Base-by-base conservation (phyloP, 2,113 vertebrate species). In the Natator depressus region DNA sequence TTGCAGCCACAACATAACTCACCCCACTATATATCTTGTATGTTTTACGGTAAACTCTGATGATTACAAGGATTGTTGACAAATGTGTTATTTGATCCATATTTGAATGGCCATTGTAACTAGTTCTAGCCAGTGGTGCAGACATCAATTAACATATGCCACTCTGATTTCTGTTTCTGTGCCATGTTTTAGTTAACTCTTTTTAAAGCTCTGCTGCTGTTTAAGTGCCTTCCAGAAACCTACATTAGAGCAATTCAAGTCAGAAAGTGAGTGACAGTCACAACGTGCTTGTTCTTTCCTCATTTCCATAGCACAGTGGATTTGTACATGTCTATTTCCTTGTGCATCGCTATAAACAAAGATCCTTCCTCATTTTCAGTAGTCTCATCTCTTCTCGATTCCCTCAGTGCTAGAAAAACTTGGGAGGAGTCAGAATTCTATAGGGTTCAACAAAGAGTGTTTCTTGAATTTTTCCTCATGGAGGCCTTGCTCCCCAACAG, bases 171-270 rank as follows among this genome's bases (percentile, higher is more conserved):
- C 42, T 16, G 54, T 50, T 90, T 80, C 81, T 80, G 13, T 82
- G 35, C 80, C 53, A 65, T 19, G 10, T 51, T 94, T 69, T 57
- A 89, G 51, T 69, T 59, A 83, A 89, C 25, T 0, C 4, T 84
- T 90, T 80, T 69, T 62, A 87, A 72, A 88, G 72, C 49, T 91
- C 46, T 84, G 88, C n/a, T 87, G 35, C 59, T 91, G 50, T 84
- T 69, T 42, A 87, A 72, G 82, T 17, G 24, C 5, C 80, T 93
- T 55, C 82, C 90, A 82, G n/a, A 84, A 91, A 85, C 93, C 75
- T 93, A 83, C 91, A 93, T 93, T 89, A 87, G 31, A 96, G 88
- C 86, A 88, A 95, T 75, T 35, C 90, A 75, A 75, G 35, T 89
- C 88, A 35, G 75, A 78, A 22, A 47, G 25, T 25, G 75, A 47